Evolutionary conservation across 1,140 invertebrate genomes (phyloP), one percentile per base, ranked within the genome.

Genomic region (Leptinotarsa texana): DNA sequence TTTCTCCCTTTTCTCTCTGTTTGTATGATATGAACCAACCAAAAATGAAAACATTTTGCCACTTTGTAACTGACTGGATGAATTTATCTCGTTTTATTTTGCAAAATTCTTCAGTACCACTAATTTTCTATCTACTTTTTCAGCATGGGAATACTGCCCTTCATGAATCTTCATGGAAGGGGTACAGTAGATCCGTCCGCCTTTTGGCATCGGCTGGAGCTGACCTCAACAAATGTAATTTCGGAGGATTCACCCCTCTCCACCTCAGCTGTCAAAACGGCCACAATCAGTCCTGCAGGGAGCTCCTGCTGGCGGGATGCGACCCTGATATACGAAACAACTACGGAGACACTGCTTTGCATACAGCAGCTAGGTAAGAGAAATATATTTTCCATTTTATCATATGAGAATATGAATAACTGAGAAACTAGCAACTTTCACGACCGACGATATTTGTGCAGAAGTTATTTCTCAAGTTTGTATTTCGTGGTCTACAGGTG

Each of bases 231-330:
- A 87, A 91, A 22, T 90, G 91, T 81, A 98, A 99, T 87, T 89
- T 92, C 78, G 94, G 93, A 69, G 96, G 96, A 18, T 97, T 98
- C 85, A 93, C 95, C 13, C 90, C 96, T n/a, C 89, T 99, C 3
- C 97, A 99, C 87, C 89, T 98, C 68, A 94, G 95, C 63, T 96
- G 95, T 82, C 96, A 98, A 88, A 97, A 97, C 84, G 96, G 97
- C 1, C 97, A 98, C 86, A 98, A 98, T 87, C 96, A 99, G 88
- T 95, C 94, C 75, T 95, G 95, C 77, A 86, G 97, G 62, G 94
- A 96, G 82, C 87, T 98, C 4, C 87, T 98, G 1, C 88, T 97
- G 74, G 92, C 94, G 24, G 95, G 95, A 0, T 95, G 94, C 65
- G 92, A 94, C 85, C 92, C 96, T 0, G 94, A 98, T 85, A 86